A percentile compares a stretch with the other conserved stretches of the same genome.
These are phyloP conservation scores for Parauchenoglanis punctatus DNA, from an alignment of 2,797 vertebrate species.

Conservation along the genomic window DNA sequence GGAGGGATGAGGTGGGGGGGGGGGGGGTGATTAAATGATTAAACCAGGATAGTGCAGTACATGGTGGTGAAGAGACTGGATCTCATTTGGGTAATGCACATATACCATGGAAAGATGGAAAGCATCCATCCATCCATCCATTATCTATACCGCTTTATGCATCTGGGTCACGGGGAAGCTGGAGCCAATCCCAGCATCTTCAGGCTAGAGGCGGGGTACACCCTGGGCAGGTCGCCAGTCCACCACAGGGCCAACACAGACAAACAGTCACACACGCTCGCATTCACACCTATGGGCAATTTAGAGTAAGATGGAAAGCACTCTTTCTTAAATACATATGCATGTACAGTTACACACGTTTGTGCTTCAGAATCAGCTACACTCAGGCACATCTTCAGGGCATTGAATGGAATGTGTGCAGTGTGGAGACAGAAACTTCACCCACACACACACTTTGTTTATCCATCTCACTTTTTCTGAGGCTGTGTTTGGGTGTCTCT, in stretches of 20 bases:
- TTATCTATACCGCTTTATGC: no score
- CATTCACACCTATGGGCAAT: no score
- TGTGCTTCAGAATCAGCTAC: background rate
- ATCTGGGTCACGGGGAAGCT: no score
- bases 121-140: no score
- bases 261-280: no score
- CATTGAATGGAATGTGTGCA: background rate
- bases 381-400: background rate
- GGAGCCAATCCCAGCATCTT: no score
- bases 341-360: background rate
- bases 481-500: background rate
- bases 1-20: background rate
- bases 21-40: background rate
- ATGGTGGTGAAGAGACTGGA: background rate
- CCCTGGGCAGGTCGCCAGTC: no score
- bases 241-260: no score
- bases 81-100: background rate
- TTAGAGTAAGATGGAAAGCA: background rate
- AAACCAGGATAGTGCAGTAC: background rate
- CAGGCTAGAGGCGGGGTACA: no score
- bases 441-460: background rate
- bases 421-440: constrained; percentile 14
- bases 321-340: constrained; percentile 19
- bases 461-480: background rate
- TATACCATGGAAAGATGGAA: background rate